Percentiles rank a stretch among this genome's conserved stretches.
These are phyloP conservation scores for Latrodectus geometricus DNA, from an alignment of 1,140 invertebrate species.

Conservation along the genomic window DNA sequence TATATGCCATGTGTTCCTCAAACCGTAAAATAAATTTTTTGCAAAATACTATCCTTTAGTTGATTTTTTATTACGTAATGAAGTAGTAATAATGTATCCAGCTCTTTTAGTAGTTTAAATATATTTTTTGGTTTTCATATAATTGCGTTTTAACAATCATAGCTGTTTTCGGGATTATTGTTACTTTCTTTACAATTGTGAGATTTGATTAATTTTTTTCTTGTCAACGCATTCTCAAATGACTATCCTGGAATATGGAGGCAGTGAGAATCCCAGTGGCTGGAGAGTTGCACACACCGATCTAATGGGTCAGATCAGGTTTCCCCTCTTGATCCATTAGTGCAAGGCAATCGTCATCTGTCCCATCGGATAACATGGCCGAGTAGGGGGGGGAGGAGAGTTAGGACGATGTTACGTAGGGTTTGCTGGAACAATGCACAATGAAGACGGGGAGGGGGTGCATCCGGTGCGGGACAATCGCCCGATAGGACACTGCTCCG, in stretches of 20 bases:
- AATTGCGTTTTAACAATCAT: too few relatives aligned
- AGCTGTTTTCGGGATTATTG: too few relatives aligned
- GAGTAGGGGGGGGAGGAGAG: slow-evolving; percentile 6
- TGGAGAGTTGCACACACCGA: not conserved
- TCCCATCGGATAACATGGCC: slow-evolving; percentile 18
- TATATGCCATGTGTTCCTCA: too few relatives aligned
- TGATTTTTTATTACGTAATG: too few relatives aligned
- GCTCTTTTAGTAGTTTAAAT: too few relatives aligned
- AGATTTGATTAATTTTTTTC: not conserved
- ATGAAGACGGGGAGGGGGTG: slow-evolving; percentile 15
- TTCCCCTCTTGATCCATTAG: slow-evolving; percentile 26
- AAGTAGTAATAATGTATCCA: too few relatives aligned
- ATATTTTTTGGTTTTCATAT: too few relatives aligned
- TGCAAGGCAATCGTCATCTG: slow-evolving; percentile 31
- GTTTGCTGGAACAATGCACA: slow-evolving; percentile 49
- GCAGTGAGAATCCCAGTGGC: not conserved
- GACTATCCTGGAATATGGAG: not conserved
- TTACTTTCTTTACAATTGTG: too few relatives aligned
- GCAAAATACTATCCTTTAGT: too few relatives aligned
- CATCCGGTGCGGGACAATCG: slow-evolving; percentile 48
- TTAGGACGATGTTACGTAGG: slow-evolving; percentile 23
- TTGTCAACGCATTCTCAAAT: not conserved
- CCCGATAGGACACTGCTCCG: slow-evolving; percentile 57
- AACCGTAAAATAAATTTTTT: too few relatives aligned
- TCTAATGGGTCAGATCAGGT: not conserved